A percentile compares a stretch with the other conserved stretches of the same genome.
phyloP scores from a whole-genome alignment of 2,113 vertebrate genomes.

The Perca flavescens region DNA sequence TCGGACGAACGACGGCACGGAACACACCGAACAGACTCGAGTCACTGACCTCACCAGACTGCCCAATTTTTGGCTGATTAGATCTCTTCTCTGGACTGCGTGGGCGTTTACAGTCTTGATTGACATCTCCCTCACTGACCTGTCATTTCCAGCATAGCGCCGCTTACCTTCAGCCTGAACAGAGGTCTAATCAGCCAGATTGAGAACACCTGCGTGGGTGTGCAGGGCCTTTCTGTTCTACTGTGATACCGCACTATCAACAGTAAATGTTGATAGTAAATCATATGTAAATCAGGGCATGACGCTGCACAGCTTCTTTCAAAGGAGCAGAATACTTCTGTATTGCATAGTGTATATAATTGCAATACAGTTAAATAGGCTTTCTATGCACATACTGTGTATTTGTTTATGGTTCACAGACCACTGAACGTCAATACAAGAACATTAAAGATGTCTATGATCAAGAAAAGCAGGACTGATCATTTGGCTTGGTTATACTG shows the following conservation, averaged over 20 bases:
- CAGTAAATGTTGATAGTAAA: no score
- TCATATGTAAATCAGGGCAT: not conserved
- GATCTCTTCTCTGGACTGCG: not conserved
- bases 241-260: not conserved
- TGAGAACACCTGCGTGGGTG: not conserved
- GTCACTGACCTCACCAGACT: no score
- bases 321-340: not conserved
- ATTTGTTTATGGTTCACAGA: not conserved
- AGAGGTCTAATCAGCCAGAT: not conserved
- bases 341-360: constrained; percentile 7
- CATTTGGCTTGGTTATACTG: not conserved
- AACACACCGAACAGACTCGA: no score
- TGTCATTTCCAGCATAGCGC: not conserved
- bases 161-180: not conserved
- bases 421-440: not conserved
- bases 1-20: no score
- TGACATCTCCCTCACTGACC: no score
- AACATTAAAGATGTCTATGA: not conserved
- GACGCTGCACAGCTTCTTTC: not conserved
- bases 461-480: not conserved
- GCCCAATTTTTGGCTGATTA: not conserved
- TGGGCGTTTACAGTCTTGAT: not conserved
- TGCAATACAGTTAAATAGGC: not conserved
- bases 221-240: not conserved
- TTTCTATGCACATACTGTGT: not conserved